Evolutionary conservation across 2,888 invertebrate genomes (phyloP).

Genomic region (Dendrolimus houi): DNA sequence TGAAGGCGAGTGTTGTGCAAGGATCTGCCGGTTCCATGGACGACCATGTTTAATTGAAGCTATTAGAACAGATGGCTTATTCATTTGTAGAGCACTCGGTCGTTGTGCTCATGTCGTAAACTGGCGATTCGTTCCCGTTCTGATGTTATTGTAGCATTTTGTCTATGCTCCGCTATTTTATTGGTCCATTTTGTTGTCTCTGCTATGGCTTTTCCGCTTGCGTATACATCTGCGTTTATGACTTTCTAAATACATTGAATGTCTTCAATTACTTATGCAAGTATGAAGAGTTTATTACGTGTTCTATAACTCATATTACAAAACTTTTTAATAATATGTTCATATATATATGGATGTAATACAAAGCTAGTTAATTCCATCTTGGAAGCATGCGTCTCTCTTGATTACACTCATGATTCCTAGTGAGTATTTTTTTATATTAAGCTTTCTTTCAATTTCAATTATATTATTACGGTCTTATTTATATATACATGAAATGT

Average conservation of each 20-base stretch:
- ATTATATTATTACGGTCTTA: too few relatives aligned
- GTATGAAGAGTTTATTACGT: neutral
- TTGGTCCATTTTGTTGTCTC: slow-evolving; percentile 67
- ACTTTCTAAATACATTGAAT: slow-evolving; percentile 24
- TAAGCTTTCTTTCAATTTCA: too few relatives aligned
- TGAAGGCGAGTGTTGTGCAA: slow-evolving; percentile 50
- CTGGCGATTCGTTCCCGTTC: slow-evolving; percentile 73
- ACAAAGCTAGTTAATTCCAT: too few relatives aligned
- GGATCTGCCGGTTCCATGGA: slow-evolving; percentile 36
- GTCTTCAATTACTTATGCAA: slow-evolving; percentile 4
- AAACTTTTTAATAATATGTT: too few relatives aligned
- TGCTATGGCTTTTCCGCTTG: slow-evolving; percentile 42
- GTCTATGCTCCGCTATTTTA: slow-evolving; percentile 73
- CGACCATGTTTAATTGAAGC: slow-evolving; percentile 73
- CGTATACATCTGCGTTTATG: slow-evolving; percentile 46
- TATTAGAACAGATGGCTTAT: slow-evolving; percentile 76
- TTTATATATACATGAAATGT: too few relatives aligned
- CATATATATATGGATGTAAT: too few relatives aligned
- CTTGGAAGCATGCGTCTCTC: too few relatives aligned
- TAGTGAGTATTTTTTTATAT: too few relatives aligned
- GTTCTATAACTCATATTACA: too few relatives aligned
- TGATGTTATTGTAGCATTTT: slow-evolving; percentile 76
- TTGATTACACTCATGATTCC: too few relatives aligned
- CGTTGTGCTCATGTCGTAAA: slow-evolving; percentile 73
- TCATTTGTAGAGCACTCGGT: slow-evolving; percentile 75